Base-by-base conservation (phyloP, 2,888 invertebrate species). In the Mycogona germanica region DNA sequence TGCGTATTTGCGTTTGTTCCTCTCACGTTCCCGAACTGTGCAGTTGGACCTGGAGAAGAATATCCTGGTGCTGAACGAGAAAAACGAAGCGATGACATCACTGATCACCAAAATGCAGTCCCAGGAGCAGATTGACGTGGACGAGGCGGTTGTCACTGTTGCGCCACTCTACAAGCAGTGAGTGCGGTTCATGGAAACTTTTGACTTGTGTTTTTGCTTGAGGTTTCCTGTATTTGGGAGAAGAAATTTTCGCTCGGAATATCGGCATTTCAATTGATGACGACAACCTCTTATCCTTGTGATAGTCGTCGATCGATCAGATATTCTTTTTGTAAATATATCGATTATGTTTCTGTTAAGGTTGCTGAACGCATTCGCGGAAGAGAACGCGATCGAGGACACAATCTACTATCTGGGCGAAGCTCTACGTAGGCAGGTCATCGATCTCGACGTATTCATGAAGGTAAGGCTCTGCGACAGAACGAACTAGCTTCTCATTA, bases 391-490 rank as follows among this genome's bases (percentile, higher is more conserved):
- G 17, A 80, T 89, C 51, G 97, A 98, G 75, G 98, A 98, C 76
- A 89, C 95, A 57, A 93, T 98, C 67, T 99, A 97, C 70, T 95
- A 93, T 68, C 81, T 99, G 72, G 95, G 95, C 7, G 93, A 96
- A 74, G 95, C 92, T 9, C 72, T 97, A 57, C 78, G 93, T 59
- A 83, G 87, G 63, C 84, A 87, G 58, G 88, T 91, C 6, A 88
- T 99, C 65, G 95, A 95, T 73, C 74, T 97, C 65, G 96, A 98
- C 67, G 85, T 87, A 52, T 98, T 96, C 74, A 77, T 98, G 64
- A 95, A 95, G 66, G 73, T 74, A 62, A 17, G 21, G n/a, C n/a
- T n/a, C n/a, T n/a, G n/a, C n/a, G n/a, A 41, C n/a, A n/a, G n/a
- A n/a, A n/a, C n/a, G n/a, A n/a, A n/a, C n/a, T n/a, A n/a, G n/a